A percentile compares a stretch with the other conserved stretches of the same genome.
Conservation (phyloP, 2,113 vertebrate genomes). For the Salvelinus sp. region DNA sequence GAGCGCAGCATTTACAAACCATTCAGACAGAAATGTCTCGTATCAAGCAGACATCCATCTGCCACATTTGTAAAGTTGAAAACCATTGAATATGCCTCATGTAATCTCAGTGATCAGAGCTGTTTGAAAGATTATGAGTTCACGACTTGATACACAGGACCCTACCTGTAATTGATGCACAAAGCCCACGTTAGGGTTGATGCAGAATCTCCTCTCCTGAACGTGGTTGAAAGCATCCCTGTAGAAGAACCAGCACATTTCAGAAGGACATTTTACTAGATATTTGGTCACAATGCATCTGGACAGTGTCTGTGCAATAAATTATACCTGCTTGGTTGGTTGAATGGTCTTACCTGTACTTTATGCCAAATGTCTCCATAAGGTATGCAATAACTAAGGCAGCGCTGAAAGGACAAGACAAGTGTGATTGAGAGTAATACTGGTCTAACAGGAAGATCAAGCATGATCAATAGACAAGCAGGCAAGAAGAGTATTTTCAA, state of each 20-base stretch:
- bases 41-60: not conserved
- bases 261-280: not conserved
- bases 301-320: no score
- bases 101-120: not conserved
- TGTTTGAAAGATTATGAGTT: not conserved
- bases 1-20: not conserved
- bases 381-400: slow-evolving; percentile 99
- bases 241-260: slow-evolving; percentile 10
- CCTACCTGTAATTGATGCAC: slow-evolving; percentile 96
- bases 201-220: slow-evolving; percentile 98
- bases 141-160: not conserved
- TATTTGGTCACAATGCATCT: no score
- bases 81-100: not conserved
- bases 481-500: not conserved
- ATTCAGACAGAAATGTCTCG: not conserved
- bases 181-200: slow-evolving; percentile 98
- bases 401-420: slow-evolving; percentile 78
- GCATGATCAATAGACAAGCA: not conserved
- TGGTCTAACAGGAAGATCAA: not conserved
- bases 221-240: slow-evolving; percentile 98
- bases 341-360: slow-evolving; percentile 85
- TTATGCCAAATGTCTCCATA: slow-evolving; percentile 99
- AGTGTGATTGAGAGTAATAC: not conserved
- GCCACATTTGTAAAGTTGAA: not conserved
- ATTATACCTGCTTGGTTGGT: no score